Conservation (phyloP, 2,113 vertebrate genomes). For the Thunnus thynnus region DNA sequence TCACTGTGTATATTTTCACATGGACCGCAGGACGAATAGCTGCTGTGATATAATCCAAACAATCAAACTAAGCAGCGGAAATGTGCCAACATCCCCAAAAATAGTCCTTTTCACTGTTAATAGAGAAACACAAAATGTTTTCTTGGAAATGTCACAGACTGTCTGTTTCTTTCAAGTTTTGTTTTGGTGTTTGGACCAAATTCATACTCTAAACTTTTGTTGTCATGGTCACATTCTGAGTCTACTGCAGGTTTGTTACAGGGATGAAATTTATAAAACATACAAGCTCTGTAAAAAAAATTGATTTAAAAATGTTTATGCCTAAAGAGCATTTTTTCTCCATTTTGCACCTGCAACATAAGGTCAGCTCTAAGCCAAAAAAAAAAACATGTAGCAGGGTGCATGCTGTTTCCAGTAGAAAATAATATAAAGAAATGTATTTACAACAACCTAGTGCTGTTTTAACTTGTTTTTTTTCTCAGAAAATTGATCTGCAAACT, state of each 20-base stretch:
- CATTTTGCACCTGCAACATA: not conserved
- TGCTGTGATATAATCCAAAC: no score
- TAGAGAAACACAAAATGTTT: not conserved
- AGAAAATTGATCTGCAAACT: constrained; percentile 40
- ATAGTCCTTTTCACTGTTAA: not conserved
- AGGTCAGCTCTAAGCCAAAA: not conserved
- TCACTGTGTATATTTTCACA: no score
- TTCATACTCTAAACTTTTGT: no score
- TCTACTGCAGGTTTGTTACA: no score
- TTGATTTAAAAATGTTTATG: no score
- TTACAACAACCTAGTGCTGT: not conserved
- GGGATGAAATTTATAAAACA: no score
- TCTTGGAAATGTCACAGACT: constrained; percentile 1
- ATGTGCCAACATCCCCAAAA: not conserved
- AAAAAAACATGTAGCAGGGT: not conserved
- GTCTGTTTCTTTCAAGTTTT: not conserved
- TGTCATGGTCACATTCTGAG: no score
- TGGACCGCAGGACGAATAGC: no score
- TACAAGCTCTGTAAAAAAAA: not conserved
- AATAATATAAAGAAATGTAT: constrained; percentile 10
- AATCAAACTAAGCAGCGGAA: no score
- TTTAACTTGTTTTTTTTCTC: not conserved
- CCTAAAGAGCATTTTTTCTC: not conserved
- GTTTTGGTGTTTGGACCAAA: no score
- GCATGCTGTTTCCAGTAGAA: not conserved